Base-by-base conservation (phyloP, 1,140 invertebrate species). In the Dysdera silvatica region DNA sequence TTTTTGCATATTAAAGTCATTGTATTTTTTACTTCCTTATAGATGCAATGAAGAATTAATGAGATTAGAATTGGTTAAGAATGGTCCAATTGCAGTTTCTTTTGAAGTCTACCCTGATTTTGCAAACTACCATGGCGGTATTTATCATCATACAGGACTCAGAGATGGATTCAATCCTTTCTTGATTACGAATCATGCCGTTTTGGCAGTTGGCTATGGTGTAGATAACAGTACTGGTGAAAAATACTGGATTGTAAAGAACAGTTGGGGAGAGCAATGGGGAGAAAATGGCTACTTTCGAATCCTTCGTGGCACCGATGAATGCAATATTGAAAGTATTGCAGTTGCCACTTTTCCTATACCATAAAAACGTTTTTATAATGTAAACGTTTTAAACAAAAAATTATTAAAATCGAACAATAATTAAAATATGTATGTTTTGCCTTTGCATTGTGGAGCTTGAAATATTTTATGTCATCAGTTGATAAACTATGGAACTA, bases 241-340 rank as follows among this genome's bases (percentile, higher is more conserved):
- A n/a, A 71, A 74, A 33, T 80, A 71, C 67, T 80, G 78, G 78
- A 74, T 77, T 48, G 69, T 78, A 12, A 75, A 78, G 26, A 80
- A 80, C 67, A 81, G 80, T 43, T 84, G 82, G 82, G 80, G 81
- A 10, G 65, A 70, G 2, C 35, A 5, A 1, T 84, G 82, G 82
- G 82, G 82, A 4, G 79, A 82, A 63, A 67, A 77, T 12, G 82
- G 82, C 3, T 77, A 68, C 61, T 77, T 79, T 69, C 59, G 79
- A 33, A 82, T 83, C 41, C 69, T 73, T 28, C 71, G 81, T 43
- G 81, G 82, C 14, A 73, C 61, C 8, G 76, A 82, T 70, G 79
- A 82, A 71, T 80, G 79, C 56, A 71, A 69, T 18, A 74, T 77
- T 62, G 77, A 78, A 63, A 76, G 73, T 49, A 73, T 75, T 52